Conservation (phyloP, 2,888 invertebrate species). For the Hemithea aestivaria region DNA sequence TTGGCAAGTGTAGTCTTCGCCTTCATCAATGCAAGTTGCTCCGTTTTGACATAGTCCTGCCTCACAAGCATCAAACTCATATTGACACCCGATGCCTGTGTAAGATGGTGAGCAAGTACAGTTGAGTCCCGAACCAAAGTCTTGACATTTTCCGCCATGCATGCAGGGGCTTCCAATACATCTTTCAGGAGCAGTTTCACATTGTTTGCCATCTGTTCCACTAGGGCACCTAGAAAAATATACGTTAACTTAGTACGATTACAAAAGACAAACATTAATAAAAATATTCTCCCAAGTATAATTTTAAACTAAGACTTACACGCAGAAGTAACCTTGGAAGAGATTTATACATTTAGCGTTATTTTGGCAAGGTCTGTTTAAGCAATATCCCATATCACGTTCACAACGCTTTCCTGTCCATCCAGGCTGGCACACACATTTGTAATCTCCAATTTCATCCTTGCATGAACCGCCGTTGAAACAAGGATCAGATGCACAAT, state of each 20-base stretch:
- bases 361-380: conserved; percentile 93
- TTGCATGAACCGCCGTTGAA: conserved; percentile 93
- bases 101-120: conserved; percentile 94
- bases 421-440: conserved; percentile 89
- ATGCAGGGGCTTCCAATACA: conserved; percentile 96
- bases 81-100: conserved; percentile 94
- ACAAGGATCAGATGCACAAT: conserved; percentile 91
- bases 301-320: conserved; percentile 79
- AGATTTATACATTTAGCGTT: conserved; percentile 94
- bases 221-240: conserved; percentile 86
- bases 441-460: conserved; percentile 91
- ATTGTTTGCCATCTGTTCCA: conserved; percentile 97
- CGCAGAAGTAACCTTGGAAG: conserved; percentile 94
- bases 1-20: conserved; percentile 89
- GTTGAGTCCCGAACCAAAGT: conserved; percentile 96
- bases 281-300: no score
- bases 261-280: no score
- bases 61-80: conserved; percentile 95
- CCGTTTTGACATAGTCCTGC: conserved; percentile 95
- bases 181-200: conserved; percentile 97
- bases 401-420: conserved; percentile 94
- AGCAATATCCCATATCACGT: conserved; percentile 91
- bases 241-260: no score
- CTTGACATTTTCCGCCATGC: conserved; percentile 97
- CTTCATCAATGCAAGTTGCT: conserved; percentile 93